Percentiles rank a stretch among this genome's conserved stretches.
phyloP scores from a whole-genome alignment of 1,140 invertebrate species.

The Pseudomyrmex flavicornis region DNA sequence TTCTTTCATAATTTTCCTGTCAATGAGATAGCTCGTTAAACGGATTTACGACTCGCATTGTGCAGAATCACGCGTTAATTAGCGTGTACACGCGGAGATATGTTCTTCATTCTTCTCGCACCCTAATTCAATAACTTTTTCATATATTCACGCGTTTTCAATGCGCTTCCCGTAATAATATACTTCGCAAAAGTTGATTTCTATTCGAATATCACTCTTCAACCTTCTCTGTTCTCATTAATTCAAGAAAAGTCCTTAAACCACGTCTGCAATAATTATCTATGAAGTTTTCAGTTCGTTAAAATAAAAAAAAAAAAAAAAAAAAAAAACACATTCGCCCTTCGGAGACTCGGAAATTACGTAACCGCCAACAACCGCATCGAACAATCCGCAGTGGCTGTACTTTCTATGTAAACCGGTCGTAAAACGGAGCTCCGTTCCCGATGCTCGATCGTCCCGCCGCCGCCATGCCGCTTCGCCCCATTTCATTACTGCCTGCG shows the following conservation, averaged over 20 bases:
- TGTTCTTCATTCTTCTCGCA: not conserved
- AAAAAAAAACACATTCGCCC: not conserved
- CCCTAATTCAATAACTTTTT: not conserved
- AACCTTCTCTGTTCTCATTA: too few relatives aligned
- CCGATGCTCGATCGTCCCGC: slow-evolving; percentile 22
- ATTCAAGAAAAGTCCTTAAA: too few relatives aligned
- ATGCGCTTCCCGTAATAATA: not conserved
- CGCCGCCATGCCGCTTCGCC: slow-evolving; percentile 5
- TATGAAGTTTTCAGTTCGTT: not conserved
- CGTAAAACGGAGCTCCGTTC: slow-evolving; percentile 21
- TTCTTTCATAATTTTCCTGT: slow-evolving; percentile 23
- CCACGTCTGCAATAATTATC: too few relatives aligned
- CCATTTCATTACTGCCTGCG: slow-evolving; percentile 23
- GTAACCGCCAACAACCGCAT: not conserved
- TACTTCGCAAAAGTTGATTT: not conserved
- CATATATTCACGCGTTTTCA: too few relatives aligned
- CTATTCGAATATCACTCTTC: too few relatives aligned
- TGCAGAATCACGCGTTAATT: slow-evolving; percentile 27
- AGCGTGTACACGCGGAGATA: not conserved
- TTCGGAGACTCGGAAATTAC: not conserved
- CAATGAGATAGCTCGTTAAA: slow-evolving; percentile 12
- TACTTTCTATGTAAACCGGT: not conserved
- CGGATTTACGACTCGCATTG: not conserved
- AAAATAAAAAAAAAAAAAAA: not conserved
- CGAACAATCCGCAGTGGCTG: not conserved